These are phyloP conservation scores for Oedothorax gibbosus DNA, from an alignment of 1,140 invertebrate genomes.

Conservation along the genomic window DNA sequence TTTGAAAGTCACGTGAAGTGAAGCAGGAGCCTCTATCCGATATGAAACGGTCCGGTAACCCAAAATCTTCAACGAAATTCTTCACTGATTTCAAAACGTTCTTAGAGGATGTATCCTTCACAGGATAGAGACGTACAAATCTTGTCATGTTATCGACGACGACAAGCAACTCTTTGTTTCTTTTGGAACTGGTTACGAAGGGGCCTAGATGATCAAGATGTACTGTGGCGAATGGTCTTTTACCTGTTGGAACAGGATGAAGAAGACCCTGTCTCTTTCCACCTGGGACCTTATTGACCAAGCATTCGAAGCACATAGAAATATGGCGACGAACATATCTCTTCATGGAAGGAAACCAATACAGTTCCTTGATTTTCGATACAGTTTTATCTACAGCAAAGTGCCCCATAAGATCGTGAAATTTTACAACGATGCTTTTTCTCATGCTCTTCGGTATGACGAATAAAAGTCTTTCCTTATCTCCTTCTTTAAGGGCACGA, in stretches of 20 bases:
- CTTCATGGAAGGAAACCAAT: slow-evolving; percentile 39
- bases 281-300: slow-evolving; percentile 21
- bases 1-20: too few species aligned
- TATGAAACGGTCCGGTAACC: too few species aligned
- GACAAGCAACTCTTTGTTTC: too few species aligned
- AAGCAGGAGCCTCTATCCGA: too few species aligned
- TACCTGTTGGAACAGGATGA: neutral
- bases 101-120: neutral
- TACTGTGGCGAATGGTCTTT: too few species aligned
- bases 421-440: too few species aligned
- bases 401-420: too few species aligned
- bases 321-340: slow-evolving; percentile 10
- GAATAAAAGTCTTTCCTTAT: too few species aligned
- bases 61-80: slow-evolving; percentile 19
- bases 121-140: slow-evolving; percentile 17
- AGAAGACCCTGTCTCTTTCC: slow-evolving; percentile 44
- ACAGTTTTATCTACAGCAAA: slow-evolving; percentile 29
- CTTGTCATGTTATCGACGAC: slow-evolving; percentile 14
- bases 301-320: slow-evolving; percentile 35
- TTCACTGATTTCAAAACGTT: neutral
- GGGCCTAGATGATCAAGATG: too few species aligned
- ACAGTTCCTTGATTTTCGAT: slow-evolving; percentile 19
- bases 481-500: too few species aligned
- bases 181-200: too few species aligned
- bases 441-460: too few species aligned